Conservation (phyloP, 1,140 invertebrate genomes). For the Streblospio benedicti region DNA sequence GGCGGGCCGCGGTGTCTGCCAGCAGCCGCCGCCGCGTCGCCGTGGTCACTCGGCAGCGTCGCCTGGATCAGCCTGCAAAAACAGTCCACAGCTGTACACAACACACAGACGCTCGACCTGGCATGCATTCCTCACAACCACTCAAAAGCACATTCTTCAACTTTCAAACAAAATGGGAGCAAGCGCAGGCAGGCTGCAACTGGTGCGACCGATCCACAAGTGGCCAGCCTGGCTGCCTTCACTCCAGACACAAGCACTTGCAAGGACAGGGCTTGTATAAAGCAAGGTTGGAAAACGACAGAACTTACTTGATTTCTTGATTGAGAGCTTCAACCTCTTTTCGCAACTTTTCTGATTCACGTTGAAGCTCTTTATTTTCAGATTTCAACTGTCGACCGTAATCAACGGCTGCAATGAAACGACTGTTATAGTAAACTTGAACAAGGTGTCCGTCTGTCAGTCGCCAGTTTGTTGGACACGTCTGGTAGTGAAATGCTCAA, state of each 20-base stretch:
- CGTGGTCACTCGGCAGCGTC: slow-evolving; percentile 74
- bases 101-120: neutral
- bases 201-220: slow-evolving; percentile 2
- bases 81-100: neutral
- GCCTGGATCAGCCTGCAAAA: slow-evolving; percentile 61
- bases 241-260: neutral
- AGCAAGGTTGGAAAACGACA: slow-evolving; percentile 3
- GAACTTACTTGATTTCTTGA: slow-evolving; percentile 69
- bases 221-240: neutral
- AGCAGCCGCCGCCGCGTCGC: slow-evolving; percentile 55
- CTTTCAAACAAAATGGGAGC: neutral
- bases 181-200: neutral
- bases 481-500: neutral
- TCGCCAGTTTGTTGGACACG: slow-evolving; percentile 17
- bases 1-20: too few species aligned
- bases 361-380: slow-evolving; percentile 72
- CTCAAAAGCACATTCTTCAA: slow-evolving; percentile 3
- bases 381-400: slow-evolving; percentile 77
- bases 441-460: slow-evolving; percentile 27
- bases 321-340: slow-evolving; percentile 74
- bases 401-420: slow-evolving; percentile 57
- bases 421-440: slow-evolving; percentile 30
- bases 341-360: slow-evolving; percentile 71
- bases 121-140: neutral
- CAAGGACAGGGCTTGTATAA: neutral